Base-by-base conservation (phyloP, 2,113 vertebrate species). In the Myodes glareolus region DNA sequence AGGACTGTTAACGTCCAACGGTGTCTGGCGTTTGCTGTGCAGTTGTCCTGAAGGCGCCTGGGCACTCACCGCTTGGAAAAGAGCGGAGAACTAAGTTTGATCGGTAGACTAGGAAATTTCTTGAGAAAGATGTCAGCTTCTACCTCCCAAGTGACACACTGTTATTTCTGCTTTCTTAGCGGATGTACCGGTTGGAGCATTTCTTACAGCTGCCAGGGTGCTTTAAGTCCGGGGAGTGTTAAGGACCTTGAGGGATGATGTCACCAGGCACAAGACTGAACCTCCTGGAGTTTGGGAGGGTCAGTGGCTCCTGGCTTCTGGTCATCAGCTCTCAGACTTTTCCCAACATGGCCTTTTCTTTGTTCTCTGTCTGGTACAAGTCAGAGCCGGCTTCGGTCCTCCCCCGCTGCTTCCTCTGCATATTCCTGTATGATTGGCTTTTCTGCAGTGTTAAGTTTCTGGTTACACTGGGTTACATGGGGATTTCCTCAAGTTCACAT, bases 131-230 rank as follows among this genome's bases (percentile, higher is more conserved):
- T 91, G 67, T 91, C 3, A 33, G 61, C 75, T 91, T 68, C 50
- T 90, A 63, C 86, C 92, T 96, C 82, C 75, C 63, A 61, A 96
- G 58, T 19, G 36, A 90, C 55, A 84, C n/a, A 31, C 82, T 85
- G 70, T 90, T 70, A 75, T 80, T 97, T 95, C 87, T 21, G 58
- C 68, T 92, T 88, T 93, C 90, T 93, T 90, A 96, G 88, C 47
- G 17, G 47, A 80, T 70, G 50, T 90, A 80, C 52, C 45, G 70
- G 55, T 29, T 75, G 80, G 92, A 29, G 17, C 31, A 17, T 86
- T 96, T 92, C 39, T 82, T 25, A 21, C 47, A 27, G 29, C 67
- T 90, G 31, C 45, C 63, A 88, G 81, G 77, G 55, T 14, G 9
- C 88, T 94, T 90, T 65, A 92, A 88, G 95, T 1, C 17, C 16